Evolutionary conservation across 2,888 invertebrate species (phyloP).

Genomic region (Chironomus tentans): DNA sequence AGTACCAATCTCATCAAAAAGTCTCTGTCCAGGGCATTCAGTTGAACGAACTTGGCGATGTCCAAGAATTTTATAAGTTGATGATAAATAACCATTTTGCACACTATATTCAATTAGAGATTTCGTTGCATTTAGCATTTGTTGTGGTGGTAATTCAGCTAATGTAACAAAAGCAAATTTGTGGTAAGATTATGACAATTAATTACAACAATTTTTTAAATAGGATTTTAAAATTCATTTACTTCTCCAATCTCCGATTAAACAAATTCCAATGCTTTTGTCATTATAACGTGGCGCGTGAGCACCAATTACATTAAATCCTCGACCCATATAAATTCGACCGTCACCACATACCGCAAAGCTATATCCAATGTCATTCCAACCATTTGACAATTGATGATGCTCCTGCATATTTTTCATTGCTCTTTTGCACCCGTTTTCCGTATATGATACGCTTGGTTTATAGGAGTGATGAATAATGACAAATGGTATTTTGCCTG

Average conservation of each 20-base stretch:
- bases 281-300: constrained; percentile 61
- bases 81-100: constrained; percentile 48
- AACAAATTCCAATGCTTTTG: constrained; percentile 58
- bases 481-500: constrained; percentile 54
- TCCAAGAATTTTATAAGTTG: constrained; percentile 53
- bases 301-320: constrained; percentile 59
- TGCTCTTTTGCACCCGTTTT: constrained; percentile 45
- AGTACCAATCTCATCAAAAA: constrained; percentile 50
- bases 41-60: constrained; percentile 55
- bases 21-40: constrained; percentile 56
- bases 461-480: constrained; percentile 63
- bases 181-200: constrained; percentile 30
- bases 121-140: constrained; percentile 50
- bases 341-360: constrained; percentile 68
- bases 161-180: constrained; percentile 25
- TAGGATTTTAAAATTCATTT: constrained; percentile 42
- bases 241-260: constrained; percentile 67
- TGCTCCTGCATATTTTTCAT: constrained; percentile 59
- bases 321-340: constrained; percentile 58
- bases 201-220: neutral
- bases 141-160: constrained; percentile 51
- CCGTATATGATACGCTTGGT: constrained; percentile 51
- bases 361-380: constrained; percentile 64
- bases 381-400: constrained; percentile 50
- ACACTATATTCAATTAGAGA: constrained; percentile 54